Base-by-base conservation (phyloP, 2,113 vertebrate genomes). In the Gobius niger region DNA sequence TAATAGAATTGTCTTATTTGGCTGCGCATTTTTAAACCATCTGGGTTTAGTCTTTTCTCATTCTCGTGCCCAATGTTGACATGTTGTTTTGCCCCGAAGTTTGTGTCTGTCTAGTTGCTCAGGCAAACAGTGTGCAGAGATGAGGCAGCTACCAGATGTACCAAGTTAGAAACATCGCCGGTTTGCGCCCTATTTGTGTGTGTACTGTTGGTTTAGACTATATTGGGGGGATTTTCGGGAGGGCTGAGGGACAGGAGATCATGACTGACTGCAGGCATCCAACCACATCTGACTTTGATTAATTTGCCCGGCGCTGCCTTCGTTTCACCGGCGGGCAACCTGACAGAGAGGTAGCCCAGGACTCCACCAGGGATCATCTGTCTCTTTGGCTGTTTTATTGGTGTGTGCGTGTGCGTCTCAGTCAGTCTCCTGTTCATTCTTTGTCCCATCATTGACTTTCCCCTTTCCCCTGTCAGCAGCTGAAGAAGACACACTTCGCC, bases 281-380 rank as follows among this genome's bases (percentile, higher is more conserved):
- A 94, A 93, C 94, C 95, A 95, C 94, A 94, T 95, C 95, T 98
- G 96, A 98, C 96, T 96, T 97, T 98, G 96, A 98, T 98, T 97
- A 98, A 98, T 98, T 96, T 96, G 94, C 93, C 92, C 93, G 92
- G 92, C 92, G 89, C 93, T 93, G 91, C 92, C 12, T 93, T 93
- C 91, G 94, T 95, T 95, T 95, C 92, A 92, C 94, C 91, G 88
- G 93, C 92, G 92, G 90, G 91, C 90, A 92, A 89, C 90, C 93
- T 96, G 95, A 95, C 95, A 93, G 94, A 93, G 92, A 94, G 94
- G 93, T 90, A 92, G 93, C 16, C 93, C 84, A 90, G 81, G 68
- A 75, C 77, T 82, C 83, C 84, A 80, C 82, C 71, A 76, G 83
- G 81, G 85, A 89, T 82, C 83, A 88, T 66, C 75, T 11, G 65